phyloP scores from a whole-genome alignment of 2,888 invertebrate genomes.

The Clostera curtula region DNA sequence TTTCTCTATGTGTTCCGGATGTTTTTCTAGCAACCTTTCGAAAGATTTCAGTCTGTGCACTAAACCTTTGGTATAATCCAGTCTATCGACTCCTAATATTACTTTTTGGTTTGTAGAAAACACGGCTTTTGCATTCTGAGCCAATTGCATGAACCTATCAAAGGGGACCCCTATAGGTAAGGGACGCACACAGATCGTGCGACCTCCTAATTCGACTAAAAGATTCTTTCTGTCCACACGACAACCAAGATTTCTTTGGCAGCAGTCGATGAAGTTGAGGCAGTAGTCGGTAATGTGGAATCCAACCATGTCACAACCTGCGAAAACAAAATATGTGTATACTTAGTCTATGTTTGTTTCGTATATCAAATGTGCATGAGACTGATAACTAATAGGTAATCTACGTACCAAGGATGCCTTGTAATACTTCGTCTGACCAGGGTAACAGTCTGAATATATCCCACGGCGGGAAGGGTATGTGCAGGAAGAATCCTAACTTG shows the following conservation, averaged over 20 bases:
- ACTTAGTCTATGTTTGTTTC: not conserved
- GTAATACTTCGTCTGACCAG: slow-evolving; percentile 94
- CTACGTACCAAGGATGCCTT: slow-evolving; percentile 86
- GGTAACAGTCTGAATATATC: slow-evolving; percentile 93
- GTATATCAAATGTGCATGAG: no score
- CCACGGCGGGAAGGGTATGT: slow-evolving; percentile 97
- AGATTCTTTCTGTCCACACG: slow-evolving; percentile 91
- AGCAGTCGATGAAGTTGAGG: slow-evolving; percentile 92
- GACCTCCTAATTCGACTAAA: slow-evolving; percentile 89
- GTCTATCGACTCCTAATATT: slow-evolving; percentile 89
- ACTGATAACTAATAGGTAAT: not conserved
- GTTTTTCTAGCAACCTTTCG: slow-evolving; percentile 84
- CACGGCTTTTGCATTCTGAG: slow-evolving; percentile 80
- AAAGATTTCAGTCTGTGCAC: slow-evolving; percentile 88
- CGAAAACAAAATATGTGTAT: slow-evolving; percentile 11
- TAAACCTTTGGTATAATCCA: slow-evolving; percentile 93
- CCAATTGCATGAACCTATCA: slow-evolving; percentile 87
- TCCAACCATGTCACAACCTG: slow-evolving; percentile 93
- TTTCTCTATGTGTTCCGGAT: slow-evolving; percentile 90
- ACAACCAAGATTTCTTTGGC: slow-evolving; percentile 89
- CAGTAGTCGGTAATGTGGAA: slow-evolving; percentile 95
- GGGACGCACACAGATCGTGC: slow-evolving; percentile 88
- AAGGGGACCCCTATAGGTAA: slow-evolving; percentile 93
- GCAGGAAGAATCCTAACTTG: slow-evolving; percentile 93
- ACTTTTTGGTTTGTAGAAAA: slow-evolving; percentile 85